phyloP scores from a whole-genome alignment of 2,888 invertebrate genomes.

The Pheosia tremula region DNA sequence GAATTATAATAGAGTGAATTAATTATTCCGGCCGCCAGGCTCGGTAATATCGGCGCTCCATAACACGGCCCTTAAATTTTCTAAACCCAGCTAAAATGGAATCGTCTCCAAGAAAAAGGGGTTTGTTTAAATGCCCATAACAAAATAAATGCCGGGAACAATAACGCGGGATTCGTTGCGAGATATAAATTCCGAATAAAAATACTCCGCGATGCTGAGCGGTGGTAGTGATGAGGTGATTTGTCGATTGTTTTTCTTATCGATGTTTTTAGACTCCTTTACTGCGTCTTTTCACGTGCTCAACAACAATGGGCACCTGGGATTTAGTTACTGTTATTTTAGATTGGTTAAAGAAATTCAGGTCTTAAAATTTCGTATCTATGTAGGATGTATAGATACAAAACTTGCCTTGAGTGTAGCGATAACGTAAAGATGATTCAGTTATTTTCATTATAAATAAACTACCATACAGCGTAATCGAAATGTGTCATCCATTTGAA shows the following conservation, averaged over 20 bases:
- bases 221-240: constrained; percentile 47
- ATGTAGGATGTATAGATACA: too few relatives aligned
- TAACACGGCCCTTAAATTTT: constrained; percentile 77
- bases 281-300: too few relatives aligned
- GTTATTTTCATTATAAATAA: too few relatives aligned
- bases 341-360: too few relatives aligned
- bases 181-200: constrained; percentile 83
- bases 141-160: constrained; percentile 82
- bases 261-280: constrained; percentile 22
- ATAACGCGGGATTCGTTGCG: constrained; percentile 81
- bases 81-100: constrained; percentile 84
- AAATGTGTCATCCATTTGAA: too few relatives aligned
- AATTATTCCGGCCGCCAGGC: constrained; percentile 72
- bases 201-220: constrained; percentile 59
- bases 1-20: constrained; percentile 80
- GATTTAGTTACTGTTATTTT: too few relatives aligned
- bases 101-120: constrained; percentile 81
- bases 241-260: constrained; percentile 25
- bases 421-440: too few relatives aligned
- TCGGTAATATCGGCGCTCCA: constrained; percentile 64
- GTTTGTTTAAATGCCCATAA: constrained; percentile 83
- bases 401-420: too few relatives aligned
- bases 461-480: too few relatives aligned
- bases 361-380: too few relatives aligned
- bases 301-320: too few relatives aligned